phyloP scores from a whole-genome alignment of 2,113 vertebrate genomes.

The Vanacampus margaritifer region DNA sequence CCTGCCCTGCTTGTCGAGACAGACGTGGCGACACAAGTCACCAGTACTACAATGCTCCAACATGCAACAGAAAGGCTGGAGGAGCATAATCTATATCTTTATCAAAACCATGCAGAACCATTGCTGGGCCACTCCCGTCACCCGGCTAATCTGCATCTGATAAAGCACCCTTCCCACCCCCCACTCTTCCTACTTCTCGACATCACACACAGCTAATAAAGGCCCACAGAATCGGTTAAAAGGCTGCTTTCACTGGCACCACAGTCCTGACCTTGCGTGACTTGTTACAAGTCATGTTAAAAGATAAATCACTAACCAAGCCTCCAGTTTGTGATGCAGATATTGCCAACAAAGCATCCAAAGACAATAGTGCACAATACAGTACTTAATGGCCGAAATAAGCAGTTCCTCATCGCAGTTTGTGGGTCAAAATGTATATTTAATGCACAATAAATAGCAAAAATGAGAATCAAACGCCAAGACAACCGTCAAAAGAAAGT shows the following conservation, averaged over 20 bases:
- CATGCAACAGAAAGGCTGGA: slow-evolving; percentile 75
- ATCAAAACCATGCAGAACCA: slow-evolving; percentile 79
- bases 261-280: slow-evolving; percentile 21
- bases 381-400: no score
- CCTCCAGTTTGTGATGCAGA: slow-evolving; percentile 11
- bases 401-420: no score
- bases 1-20: slow-evolving; percentile 70
- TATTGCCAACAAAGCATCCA: not conserved
- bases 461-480: no score
- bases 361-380: slow-evolving; percentile 1
- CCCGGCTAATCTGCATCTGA: slow-evolving; percentile 76
- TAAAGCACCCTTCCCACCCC: slow-evolving; percentile 48
- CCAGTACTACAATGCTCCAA: slow-evolving; percentile 73
- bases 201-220: slow-evolving; percentile 64
- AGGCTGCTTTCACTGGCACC: slow-evolving; percentile 21
- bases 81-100: slow-evolving; percentile 81
- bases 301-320: slow-evolving; percentile 37
- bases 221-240: slow-evolving; percentile 38
- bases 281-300: slow-evolving; percentile 33
- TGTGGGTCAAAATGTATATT: no score
- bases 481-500: no score
- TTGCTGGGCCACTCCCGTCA: slow-evolving; percentile 73
- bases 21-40: slow-evolving; percentile 75
- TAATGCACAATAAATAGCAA: no score
- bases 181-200: slow-evolving; percentile 30